Base-by-base conservation (phyloP, 2,113 vertebrate species). In the Austrofundulus limnaeus region DNA sequence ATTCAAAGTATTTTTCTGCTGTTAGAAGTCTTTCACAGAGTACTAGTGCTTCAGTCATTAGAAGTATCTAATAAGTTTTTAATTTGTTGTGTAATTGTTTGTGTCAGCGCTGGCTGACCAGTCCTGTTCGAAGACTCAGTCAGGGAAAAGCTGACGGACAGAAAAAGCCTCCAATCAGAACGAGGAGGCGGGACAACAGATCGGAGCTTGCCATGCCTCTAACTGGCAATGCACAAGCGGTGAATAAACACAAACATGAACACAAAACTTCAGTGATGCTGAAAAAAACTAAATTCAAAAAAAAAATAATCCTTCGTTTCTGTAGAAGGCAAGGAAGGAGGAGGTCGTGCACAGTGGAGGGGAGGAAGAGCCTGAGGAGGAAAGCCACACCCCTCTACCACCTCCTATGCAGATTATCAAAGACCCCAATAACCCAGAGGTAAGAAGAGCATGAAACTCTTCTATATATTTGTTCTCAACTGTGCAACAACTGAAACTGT, bases 371-470 rank as follows among this genome's bases (percentile, higher is more conserved):
- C 90, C 94, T 54, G 97, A 99, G 34, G 97, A 99, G 78, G 97
- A 99, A 43, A 95, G 94, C 10, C 93, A 95, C 86, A 97, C 96
- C 3, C 96, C 92, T 11, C 91, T 98, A 34, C 97, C 97, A 24
- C 96, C 97, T 0, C 97, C 96, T 5, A 99, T 99, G 97, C 96
- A 98, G 88, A 98, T 99, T 89, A 98, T 99, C 80, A 97, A 98
- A 82, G 97, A 98, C 47, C 94, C 96, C 25, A 96, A 95, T 31
- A 90, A 93, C 10, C 95, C 95, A 20, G 95, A 98, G 65, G 97
- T 98, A 74, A 66, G 0, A 8, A 10, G 1, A n/a, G n/a, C n/a
- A n/a, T 25, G 13, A 4, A 28, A 28, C 25, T 28, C 25, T 28
- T 4, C 3, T 28, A 28, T 28, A 28, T 28, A 28, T 28, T 28